Evolutionary conservation across 2,888 invertebrate genomes (phyloP).

Genomic region (Philereme transversata): DNA sequence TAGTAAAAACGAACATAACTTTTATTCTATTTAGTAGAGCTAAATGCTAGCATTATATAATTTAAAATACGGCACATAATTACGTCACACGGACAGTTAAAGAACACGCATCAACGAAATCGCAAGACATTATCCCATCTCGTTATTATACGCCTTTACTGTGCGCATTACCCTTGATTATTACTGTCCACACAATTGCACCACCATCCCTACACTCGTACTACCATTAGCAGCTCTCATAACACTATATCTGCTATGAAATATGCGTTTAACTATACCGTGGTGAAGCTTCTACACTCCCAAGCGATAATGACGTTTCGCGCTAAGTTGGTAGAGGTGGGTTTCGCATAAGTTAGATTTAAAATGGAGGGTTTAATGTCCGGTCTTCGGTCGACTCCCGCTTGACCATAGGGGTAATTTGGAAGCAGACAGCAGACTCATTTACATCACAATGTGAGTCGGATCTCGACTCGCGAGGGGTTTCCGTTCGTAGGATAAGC

Average conservation of each 20-base stretch:
- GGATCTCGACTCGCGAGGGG: constrained; percentile 66
- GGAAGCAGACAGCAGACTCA: constrained; percentile 81
- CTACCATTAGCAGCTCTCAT: constrained; percentile 76
- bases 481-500: constrained; percentile 75
- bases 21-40: neutral
- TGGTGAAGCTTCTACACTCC: constrained; percentile 36
- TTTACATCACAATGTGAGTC: constrained; percentile 81
- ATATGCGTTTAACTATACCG: constrained; percentile 64
- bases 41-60: neutral
- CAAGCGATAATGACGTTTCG: constrained; percentile 52
- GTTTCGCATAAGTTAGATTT: constrained; percentile 59
- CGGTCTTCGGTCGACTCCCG: constrained; percentile 73
- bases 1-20: neutral
- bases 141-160: constrained; percentile 60
- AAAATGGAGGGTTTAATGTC: constrained; percentile 79
- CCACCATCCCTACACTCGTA: constrained; percentile 64
- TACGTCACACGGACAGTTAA: constrained; percentile 37
- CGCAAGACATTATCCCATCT: constrained; percentile 67
- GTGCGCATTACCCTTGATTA: constrained; percentile 66
- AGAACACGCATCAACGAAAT: constrained; percentile 65
- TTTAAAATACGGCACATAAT: constrained; percentile 31
- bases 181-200: constrained; percentile 73
- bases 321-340: constrained; percentile 49
- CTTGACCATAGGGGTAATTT: constrained; percentile 82
- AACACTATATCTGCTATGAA: constrained; percentile 76